Evolutionary conservation across 2,888 invertebrate genomes (phyloP).

Genomic region (Tenthredo notha): DNA sequence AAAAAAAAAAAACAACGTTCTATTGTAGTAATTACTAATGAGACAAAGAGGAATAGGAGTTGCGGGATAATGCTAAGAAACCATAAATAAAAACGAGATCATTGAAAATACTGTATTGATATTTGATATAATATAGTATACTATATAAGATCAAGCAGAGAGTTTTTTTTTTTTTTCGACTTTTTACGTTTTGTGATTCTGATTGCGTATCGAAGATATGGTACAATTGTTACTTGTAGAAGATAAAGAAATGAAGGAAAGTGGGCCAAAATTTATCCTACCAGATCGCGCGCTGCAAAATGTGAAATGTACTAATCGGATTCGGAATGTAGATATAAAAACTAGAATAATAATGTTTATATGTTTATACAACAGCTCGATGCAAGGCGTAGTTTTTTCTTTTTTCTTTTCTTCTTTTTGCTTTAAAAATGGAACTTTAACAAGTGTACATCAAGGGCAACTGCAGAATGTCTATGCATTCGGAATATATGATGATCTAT

Average conservation of each 20-base stretch:
- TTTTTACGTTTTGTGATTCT: not conserved
- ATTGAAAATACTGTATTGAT: not conserved
- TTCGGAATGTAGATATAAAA: not conserved
- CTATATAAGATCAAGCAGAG: not conserved
- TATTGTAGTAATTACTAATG: not conserved
- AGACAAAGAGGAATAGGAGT: not conserved
- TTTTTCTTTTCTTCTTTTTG: not conserved
- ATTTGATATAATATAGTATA: not conserved
- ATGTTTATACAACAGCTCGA: not conserved
- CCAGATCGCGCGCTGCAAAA: not conserved
- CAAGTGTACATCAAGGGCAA: constrained; percentile 18
- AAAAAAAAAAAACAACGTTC: not conserved
- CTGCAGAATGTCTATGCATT: constrained; percentile 36
- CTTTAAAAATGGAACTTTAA: constrained; percentile 3
- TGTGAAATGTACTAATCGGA: constrained; percentile 13
- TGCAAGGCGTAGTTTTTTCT: not conserved
- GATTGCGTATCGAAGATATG: not conserved
- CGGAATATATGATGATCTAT: constrained; percentile 21
- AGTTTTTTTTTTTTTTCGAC: no score
- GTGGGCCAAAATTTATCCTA: constrained; percentile 46
- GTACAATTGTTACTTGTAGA: not conserved
- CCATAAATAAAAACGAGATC: not conserved
- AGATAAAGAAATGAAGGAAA: constrained; percentile 26
- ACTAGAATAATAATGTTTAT: not conserved
- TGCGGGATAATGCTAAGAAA: not conserved